Evolutionary conservation across 1,140 invertebrate genomes (phyloP).

Genomic region (Drosophila pseudoananassae): DNA sequence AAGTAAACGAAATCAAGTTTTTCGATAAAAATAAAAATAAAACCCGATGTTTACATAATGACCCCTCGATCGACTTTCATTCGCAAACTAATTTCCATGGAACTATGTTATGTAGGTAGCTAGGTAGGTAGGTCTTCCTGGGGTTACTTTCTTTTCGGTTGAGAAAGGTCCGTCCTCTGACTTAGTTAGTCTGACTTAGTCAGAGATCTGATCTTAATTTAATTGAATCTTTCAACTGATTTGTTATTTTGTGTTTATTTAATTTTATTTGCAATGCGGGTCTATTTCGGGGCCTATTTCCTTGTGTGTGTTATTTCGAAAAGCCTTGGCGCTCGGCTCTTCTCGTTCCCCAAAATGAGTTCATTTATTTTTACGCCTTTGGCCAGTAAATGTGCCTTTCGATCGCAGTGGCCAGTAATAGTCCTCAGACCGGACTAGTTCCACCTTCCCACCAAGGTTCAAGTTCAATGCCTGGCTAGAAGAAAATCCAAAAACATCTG

Average conservation of each 20-base stretch:
- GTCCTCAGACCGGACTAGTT: no score
- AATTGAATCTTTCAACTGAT: background rate
- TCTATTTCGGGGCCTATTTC: conserved; percentile 14
- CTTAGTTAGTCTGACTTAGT: no score
- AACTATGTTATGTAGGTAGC: no score
- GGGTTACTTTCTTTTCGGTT: conserved; percentile 70
- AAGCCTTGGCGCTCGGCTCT: conserved; percentile 24
- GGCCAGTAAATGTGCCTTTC: conserved; percentile 59
- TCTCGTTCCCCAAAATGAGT: conserved; percentile 56
- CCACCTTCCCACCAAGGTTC: no score
- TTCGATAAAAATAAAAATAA: conserved; percentile 13
- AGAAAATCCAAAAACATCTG: no score
- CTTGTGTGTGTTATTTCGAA: conserved; percentile 37
- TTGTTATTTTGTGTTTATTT: conserved; percentile 27
- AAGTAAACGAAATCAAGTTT: conserved; percentile 32
- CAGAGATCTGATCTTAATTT: background rate
- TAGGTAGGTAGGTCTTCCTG: no score
- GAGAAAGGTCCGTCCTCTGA: conserved; percentile 63
- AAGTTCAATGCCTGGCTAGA: conserved; percentile 33
- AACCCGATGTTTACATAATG: conserved; percentile 60
- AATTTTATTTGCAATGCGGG: conserved; percentile 6
- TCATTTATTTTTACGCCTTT: conserved; percentile 63
- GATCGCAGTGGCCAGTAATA: background rate
- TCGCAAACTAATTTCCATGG: conserved; percentile 40
- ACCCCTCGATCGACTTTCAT: conserved; percentile 47